phyloP scores from a whole-genome alignment of 2,888 invertebrate genomes.

The Ophion ellenae region DNA sequence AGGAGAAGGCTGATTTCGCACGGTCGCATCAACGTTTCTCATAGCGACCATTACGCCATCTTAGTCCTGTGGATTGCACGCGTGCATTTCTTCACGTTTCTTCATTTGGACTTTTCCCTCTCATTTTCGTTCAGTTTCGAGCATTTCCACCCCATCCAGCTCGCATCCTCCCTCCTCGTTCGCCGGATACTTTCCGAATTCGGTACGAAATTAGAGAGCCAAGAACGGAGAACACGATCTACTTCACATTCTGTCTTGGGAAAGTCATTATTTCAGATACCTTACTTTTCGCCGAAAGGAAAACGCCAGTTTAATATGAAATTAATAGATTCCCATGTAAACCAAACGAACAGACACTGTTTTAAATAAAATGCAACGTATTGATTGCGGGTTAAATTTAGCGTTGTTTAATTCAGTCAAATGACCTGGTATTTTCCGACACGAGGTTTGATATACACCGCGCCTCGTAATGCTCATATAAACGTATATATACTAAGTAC shows the following conservation, averaged over 20 bases:
- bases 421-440: not conserved
- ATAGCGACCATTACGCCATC: slow-evolving; percentile 69
- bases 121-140: not conserved
- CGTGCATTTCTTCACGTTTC: slow-evolving; percentile 65
- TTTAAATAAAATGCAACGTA: too few relatives aligned
- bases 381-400: too few relatives aligned
- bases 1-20: slow-evolving; percentile 27
- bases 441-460: not conserved
- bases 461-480: not conserved
- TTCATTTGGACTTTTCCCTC: slow-evolving; percentile 18
- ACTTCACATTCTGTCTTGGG: too few relatives aligned
- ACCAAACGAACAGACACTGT: too few relatives aligned
- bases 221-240: too few relatives aligned
- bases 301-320: too few relatives aligned
- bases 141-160: not conserved
- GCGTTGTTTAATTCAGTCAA: not conserved
- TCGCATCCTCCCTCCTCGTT: slow-evolving; percentile 3
- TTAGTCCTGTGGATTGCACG: slow-evolving; percentile 65
- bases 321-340: too few relatives aligned
- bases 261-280: too few relatives aligned
- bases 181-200: slow-evolving; percentile 3
- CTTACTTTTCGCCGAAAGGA: too few relatives aligned
- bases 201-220: not conserved
- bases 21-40: slow-evolving; percentile 72
- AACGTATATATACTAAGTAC: not conserved